These are phyloP conservation scores for Lasioglossum pauxillum DNA, from an alignment of 2,888 invertebrate species.

Conservation along the genomic window DNA sequence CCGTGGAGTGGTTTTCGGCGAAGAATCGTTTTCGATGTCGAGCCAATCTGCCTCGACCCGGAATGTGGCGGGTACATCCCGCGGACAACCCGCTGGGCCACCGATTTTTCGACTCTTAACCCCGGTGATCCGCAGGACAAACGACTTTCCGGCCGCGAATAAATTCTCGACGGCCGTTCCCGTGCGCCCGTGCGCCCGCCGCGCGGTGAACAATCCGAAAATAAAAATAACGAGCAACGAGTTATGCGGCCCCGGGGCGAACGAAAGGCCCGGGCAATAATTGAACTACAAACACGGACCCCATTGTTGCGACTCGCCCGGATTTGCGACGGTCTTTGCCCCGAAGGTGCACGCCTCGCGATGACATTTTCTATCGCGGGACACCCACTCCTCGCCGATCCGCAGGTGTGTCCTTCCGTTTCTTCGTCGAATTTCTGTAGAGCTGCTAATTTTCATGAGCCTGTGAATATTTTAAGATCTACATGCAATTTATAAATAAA, in stretches of 20 bases:
- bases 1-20: conserved; percentile 70
- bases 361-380: conserved; percentile 71
- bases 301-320: conserved; percentile 1
- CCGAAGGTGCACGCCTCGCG: conserved; percentile 51
- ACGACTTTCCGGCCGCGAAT: conserved; percentile 41
- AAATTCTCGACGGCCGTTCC: conserved; percentile 29
- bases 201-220: conserved; percentile 33
- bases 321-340: not conserved
- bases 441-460: no score
- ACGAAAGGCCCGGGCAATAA: conserved; percentile 25
- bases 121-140: conserved; percentile 55
- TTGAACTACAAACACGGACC: conserved; percentile 22
- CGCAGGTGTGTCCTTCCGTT: conserved; percentile 73
- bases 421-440: conserved; percentile 34
- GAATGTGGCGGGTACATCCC: conserved; percentile 56
- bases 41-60: conserved; percentile 60
- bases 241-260: conserved; percentile 4
- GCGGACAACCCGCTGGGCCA: conserved; percentile 65
- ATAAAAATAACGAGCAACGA: conserved; percentile 19
- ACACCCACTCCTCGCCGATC: conserved; percentile 59
- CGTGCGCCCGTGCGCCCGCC: not conserved
- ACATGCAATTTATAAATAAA: no score
- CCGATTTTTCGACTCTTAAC: conserved; percentile 70
- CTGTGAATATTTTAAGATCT: no score
- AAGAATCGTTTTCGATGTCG: conserved; percentile 75